Evolutionary conservation across 2,113 vertebrate species (phyloP), one percentile per base, ranked within the genome.

Genomic region (Lophius piscatorius): DNA sequence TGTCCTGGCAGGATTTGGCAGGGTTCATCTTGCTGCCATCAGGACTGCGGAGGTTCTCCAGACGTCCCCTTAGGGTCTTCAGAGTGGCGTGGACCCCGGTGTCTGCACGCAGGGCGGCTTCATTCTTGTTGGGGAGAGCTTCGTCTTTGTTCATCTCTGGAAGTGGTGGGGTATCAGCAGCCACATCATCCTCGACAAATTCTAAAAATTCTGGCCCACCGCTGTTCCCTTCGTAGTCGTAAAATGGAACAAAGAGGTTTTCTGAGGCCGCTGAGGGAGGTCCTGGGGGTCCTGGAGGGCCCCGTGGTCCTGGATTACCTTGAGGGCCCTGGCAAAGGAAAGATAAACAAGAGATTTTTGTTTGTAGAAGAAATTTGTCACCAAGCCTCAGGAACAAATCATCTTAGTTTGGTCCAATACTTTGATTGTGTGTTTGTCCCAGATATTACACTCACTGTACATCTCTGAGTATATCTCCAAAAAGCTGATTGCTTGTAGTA

Each of bases 101-200:
- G 74, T 95, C 91, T 3, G 92, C 91, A 28, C 88, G 93, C 18
- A 80, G 47, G 26, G 65, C 2, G 5, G 48, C 64, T 0, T 70
- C 38, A 0, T 70, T 76, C 36, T 93, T 94, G 64, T 94, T 93
- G 11, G 94, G 93, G 14, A 88, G 90, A 0, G 96, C 96, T 68
- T 99, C 94, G 16, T 99, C 97, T 59, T 92, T 91, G 3, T 93
- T 97, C 16, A 95, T 93, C 65, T 98, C 96, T 0, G 95, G 94
- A 0, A 89, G 89, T 0, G 90, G 92, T 12, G 93, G 92, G 24
- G 87, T 77, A 56, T 92, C 92, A 0, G 61, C 94, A 0, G 91
- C 50, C 4, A 28, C 23, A 0, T 46, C 66, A 0, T 71, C 78
- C 44, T 86, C 79, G 0, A 47, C 2, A 0, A 66, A 72, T 1